These are phyloP conservation scores for Mimas tiliae DNA, from an alignment of 2,888 invertebrate species.

Conservation along the genomic window DNA sequence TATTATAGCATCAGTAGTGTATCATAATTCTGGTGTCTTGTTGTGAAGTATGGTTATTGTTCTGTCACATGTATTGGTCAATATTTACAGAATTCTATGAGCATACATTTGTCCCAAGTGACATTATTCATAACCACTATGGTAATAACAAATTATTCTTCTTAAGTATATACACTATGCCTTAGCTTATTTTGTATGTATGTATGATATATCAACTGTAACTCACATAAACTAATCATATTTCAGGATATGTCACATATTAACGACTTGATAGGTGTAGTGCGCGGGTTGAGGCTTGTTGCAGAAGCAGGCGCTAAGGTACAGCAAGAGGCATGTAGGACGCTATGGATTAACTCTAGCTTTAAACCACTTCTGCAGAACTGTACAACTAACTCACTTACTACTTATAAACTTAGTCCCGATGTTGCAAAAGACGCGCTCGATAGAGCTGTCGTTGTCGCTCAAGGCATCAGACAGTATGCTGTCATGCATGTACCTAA, in stretches of 20 bases:
- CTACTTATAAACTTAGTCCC: constrained; percentile 56
- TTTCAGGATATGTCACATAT: constrained; percentile 84
- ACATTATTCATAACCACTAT: too few relatives aligned
- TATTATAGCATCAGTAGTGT: too few relatives aligned
- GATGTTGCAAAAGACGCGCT: constrained; percentile 71
- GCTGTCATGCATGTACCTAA: constrained; percentile 67
- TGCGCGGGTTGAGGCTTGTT: constrained; percentile 89
- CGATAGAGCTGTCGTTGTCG: constrained; percentile 88
- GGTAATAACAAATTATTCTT: too few relatives aligned
- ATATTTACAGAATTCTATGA: too few relatives aligned
- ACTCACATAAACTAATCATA: constrained; percentile 45
- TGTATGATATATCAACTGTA: not conserved
- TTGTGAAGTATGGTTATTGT: too few relatives aligned
- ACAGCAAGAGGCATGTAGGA: constrained; percentile 86
- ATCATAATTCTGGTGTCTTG: too few relatives aligned
- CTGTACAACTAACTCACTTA: constrained; percentile 64
- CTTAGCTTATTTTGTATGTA: not conserved
- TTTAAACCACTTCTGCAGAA: constrained; percentile 76
- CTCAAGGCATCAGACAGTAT: constrained; percentile 88
- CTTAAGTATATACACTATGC: not conserved
- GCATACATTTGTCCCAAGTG: too few relatives aligned
- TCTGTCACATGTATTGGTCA: too few relatives aligned
- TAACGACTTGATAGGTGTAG: constrained; percentile 87
- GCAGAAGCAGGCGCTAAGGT: constrained; percentile 87
- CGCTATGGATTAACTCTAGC: constrained; percentile 89